Conservation (phyloP, 2,797 vertebrate species). For the Cuculus canorus region DNA sequence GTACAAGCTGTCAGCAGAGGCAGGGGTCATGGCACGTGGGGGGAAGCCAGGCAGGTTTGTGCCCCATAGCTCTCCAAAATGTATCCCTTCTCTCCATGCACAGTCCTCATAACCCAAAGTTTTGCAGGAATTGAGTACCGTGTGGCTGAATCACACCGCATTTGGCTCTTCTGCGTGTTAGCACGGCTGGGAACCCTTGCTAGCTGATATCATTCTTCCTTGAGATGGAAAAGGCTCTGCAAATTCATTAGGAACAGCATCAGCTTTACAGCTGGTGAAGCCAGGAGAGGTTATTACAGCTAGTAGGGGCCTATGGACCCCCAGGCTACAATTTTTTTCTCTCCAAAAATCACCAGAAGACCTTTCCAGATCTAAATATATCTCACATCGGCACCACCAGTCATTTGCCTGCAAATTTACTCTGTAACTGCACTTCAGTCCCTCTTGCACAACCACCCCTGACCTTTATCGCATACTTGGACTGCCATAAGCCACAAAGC, state of each 20-base stretch:
- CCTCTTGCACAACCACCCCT: neutral
- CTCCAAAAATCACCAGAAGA: neutral
- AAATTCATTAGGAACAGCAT: neutral
- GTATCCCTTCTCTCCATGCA: neutral
- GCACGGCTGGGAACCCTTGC: neutral
- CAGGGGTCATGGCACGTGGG: neutral
- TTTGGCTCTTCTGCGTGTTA: neutral
- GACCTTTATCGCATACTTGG: rapidly evolving
- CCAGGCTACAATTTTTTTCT: neutral
- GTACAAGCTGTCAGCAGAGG: neutral
- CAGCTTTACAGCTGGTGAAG: neutral
- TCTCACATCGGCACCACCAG: rapidly evolving
- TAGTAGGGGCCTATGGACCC: neutral
- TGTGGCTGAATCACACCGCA: rapidly evolving
- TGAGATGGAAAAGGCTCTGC: neutral
- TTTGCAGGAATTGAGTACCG: neutral
- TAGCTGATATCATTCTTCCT: neutral
- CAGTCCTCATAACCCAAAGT: neutral
- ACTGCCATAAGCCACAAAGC: neutral
- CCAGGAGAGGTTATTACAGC: neutral
- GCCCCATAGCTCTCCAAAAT: neutral
- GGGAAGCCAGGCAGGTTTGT: neutral
- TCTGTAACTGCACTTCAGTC: rapidly evolving
- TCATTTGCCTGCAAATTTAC: neutral
- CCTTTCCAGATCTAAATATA: neutral